Base-by-base conservation (phyloP, 2,888 invertebrate genomes). In the Eremobia ochroleuca region DNA sequence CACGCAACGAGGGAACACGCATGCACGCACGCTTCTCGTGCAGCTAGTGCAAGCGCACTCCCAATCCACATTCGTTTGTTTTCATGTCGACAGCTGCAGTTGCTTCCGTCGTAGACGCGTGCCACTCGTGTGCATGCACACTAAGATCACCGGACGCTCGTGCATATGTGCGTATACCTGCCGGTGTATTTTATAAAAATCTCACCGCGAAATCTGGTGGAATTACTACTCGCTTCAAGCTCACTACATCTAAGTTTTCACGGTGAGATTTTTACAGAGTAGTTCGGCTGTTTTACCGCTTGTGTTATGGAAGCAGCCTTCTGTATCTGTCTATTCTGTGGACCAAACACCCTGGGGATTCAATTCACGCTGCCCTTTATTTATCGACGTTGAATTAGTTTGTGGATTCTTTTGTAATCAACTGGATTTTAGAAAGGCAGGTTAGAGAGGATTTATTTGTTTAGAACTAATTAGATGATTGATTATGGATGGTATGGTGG, bases 321-420 rank as follows among this genome's bases (percentile, higher is more conserved):
- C 69, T 77, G 49, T 43, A 13, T 0, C 0, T 25, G 4, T 37
- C 11, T 31, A 8, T n/a, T 21, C 15, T 37, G 8, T 77, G 34
- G 43, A 4, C 1, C 28, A 37, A 52, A 43, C 61, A 4, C 77
- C 71, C 43, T 61, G 69, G 78, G 73, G 61, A 80, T 83, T 88
- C 79, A 87, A 89, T 91, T 89, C 85, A 85, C 77, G 77, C 81
- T 59, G 77, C 71, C 83, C 85, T 83, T 88, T 90, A 88, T 85
- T 87, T 86, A 82, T 77, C 73, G 78, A 79, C 83, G 76, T 37
- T 81, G 76, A 82, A 67, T 87, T 78, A 86, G 83, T 85, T 86
- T 84, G 85, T 71, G 76, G 65, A 88, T 86, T 83, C 83, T 87
- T 86, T 79, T 61, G 81, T 79, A 79, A 81, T 86, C 75, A 77